These are phyloP conservation scores for Trichonephila clavipes DNA, from an alignment of 1,140 invertebrate genomes.

Conservation along the genomic window DNA sequence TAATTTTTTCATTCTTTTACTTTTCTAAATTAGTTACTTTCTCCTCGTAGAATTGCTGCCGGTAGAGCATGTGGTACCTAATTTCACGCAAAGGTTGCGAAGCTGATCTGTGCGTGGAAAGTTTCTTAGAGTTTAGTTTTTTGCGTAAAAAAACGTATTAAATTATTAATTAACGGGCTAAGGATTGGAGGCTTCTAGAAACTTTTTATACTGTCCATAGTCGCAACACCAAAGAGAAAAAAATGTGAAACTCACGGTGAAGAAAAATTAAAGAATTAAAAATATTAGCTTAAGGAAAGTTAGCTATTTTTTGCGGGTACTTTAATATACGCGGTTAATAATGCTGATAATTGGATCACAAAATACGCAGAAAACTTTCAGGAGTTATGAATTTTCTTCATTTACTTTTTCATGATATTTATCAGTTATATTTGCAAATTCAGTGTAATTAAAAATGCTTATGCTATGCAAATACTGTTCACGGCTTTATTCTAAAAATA, in stretches of 20 bases:
- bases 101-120: constrained; percentile 44
- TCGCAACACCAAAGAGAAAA: background rate
- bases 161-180: constrained; percentile 42
- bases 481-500: no score
- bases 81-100: constrained; percentile 57
- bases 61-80: constrained; percentile 28
- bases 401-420: background rate
- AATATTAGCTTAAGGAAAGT: constrained; percentile 45
- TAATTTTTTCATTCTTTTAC: constrained; percentile 45
- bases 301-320: background rate
- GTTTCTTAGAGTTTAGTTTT: constrained; percentile 51
- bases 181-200: constrained; percentile 12
- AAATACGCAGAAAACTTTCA: constrained; percentile 1
- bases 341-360: constrained; percentile 51
- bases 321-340: constrained; percentile 38
- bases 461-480: no score
- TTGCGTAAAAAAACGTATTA: constrained; percentile 30
- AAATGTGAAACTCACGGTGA: background rate
- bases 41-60: constrained; percentile 27
- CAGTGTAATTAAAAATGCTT: no score
- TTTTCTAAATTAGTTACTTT: constrained; percentile 47
- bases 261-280: constrained; percentile 49
- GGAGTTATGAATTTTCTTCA: background rate
- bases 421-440: background rate
- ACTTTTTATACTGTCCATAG: constrained; percentile 18